Evolutionary conservation across 2,113 vertebrate genomes (phyloP).

Genomic region (Chrysochloris asiatica): DNA sequence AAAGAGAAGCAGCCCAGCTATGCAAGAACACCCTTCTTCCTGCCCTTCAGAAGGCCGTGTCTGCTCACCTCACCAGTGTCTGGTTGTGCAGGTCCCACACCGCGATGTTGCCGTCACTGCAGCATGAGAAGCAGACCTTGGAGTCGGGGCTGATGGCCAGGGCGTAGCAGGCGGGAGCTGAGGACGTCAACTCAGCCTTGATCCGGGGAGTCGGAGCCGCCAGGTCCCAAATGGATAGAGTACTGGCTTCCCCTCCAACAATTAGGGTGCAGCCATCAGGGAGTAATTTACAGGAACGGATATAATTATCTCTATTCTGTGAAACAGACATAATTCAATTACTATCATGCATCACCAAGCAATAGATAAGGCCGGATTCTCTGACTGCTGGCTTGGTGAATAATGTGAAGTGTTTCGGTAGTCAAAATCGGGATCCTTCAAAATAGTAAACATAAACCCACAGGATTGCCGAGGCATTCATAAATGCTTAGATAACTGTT

Average conservation of each 20-base stretch:
- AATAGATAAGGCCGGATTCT: background rate
- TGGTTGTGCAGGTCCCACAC: constrained; percentile 99
- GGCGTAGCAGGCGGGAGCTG: constrained; percentile 97
- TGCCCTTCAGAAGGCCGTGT: background rate
- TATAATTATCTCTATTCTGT: constrained; percentile 99
- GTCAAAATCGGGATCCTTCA: background rate
- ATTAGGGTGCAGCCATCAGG: constrained; percentile 91
- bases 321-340: constrained; percentile 76
- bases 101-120: constrained; percentile 99
- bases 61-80: constrained; percentile 95
- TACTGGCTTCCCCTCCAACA: constrained; percentile 96
- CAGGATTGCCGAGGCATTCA: accelerated
- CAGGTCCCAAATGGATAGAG: constrained; percentile 99
- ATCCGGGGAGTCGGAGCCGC: constrained; percentile 98
- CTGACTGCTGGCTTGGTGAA: constrained; percentile 8
- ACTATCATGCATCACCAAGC: background rate
- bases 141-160: constrained; percentile 99
- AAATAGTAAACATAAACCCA: background rate
- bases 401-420: background rate
- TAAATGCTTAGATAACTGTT: background rate
- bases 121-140: constrained; percentile 99
- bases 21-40: background rate
- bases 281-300: constrained; percentile 91
- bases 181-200: constrained; percentile 98
- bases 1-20: background rate